phyloP scores from a whole-genome alignment of 1,140 invertebrate genomes.

The Bombus pyrosoma region DNA sequence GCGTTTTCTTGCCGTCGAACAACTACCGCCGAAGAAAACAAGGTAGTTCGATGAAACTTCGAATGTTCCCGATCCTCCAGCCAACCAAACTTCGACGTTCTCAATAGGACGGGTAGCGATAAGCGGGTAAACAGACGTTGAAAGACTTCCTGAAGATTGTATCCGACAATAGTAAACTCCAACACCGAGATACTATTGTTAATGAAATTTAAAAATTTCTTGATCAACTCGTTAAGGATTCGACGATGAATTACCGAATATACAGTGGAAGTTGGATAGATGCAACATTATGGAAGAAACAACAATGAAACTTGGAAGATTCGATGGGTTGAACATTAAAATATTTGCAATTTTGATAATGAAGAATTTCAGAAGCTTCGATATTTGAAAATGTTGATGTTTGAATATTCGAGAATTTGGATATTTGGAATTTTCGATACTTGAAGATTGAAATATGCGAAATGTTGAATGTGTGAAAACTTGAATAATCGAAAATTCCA shows the following conservation, averaged over 20 bases:
- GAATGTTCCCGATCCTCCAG: neutral
- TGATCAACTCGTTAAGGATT: neutral
- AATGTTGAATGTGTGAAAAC: too few species aligned
- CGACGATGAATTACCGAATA: too few species aligned
- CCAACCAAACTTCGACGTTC: neutral
- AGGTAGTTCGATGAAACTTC: constrained; percentile 4
- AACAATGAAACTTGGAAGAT: neutral
- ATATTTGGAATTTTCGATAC: neutral
- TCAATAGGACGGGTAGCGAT: neutral
- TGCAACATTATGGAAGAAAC: too few species aligned
- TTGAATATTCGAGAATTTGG: neutral
- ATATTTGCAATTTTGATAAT: neutral
- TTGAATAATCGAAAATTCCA: neutral
- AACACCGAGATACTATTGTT: neutral
- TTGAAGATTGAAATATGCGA: too few species aligned
- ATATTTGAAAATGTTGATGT: neutral
- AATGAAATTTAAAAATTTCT: neutral
- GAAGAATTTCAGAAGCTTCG: too few species aligned
- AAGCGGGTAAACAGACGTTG: constrained; percentile 4
- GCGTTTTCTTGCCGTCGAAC: neutral
- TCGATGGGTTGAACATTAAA: neutral
- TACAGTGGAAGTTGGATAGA: too few species aligned
- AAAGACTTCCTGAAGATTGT: neutral
- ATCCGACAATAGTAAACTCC: neutral
- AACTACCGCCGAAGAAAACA: neutral